Conservation (phyloP, 2,113 vertebrate species). For the Conger conger region DNA sequence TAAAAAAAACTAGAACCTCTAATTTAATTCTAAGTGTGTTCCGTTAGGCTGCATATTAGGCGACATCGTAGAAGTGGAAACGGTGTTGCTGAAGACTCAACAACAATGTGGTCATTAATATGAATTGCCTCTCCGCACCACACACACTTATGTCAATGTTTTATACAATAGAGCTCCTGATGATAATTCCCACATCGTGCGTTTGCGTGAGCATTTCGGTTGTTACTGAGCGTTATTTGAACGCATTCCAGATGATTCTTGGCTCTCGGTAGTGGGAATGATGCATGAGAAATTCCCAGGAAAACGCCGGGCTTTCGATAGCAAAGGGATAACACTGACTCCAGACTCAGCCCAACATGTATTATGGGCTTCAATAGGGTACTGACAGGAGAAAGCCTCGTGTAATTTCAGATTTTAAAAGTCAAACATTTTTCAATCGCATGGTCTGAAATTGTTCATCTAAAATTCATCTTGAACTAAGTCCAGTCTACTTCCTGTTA, state of each 20-base stretch:
- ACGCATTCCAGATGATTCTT: slow-evolving; percentile 20
- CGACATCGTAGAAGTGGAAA: background rate
- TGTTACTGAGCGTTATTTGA: background rate
- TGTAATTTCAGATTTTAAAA: too few relatives aligned
- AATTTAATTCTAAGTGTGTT: background rate
- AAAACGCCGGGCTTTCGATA: background rate
- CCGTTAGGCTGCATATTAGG: background rate
- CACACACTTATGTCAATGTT: background rate
- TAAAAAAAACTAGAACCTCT: slow-evolving; percentile 7
- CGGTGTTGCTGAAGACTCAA: background rate
- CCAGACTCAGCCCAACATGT: background rate
- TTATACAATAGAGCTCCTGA: background rate
- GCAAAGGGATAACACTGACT: background rate
- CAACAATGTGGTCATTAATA: background rate
- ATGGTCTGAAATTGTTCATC: too few relatives aligned
- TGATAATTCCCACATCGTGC: background rate
- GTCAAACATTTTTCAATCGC: too few relatives aligned
- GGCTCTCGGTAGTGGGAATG: slow-evolving; percentile 5
- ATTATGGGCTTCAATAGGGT: background rate
- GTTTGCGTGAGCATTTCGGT: background rate
- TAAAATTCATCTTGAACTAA: background rate
- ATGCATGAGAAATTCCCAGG: slow-evolving; percentile 19
- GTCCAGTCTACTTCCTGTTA: background rate
- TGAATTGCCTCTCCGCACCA: background rate
- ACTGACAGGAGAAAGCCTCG: too few relatives aligned